A percentile compares a stretch with the other conserved stretches of the same genome.
These are phyloP conservation scores for Eupithecia dodoneata DNA, from an alignment of 2,888 invertebrate genomes.

Conservation along the genomic window DNA sequence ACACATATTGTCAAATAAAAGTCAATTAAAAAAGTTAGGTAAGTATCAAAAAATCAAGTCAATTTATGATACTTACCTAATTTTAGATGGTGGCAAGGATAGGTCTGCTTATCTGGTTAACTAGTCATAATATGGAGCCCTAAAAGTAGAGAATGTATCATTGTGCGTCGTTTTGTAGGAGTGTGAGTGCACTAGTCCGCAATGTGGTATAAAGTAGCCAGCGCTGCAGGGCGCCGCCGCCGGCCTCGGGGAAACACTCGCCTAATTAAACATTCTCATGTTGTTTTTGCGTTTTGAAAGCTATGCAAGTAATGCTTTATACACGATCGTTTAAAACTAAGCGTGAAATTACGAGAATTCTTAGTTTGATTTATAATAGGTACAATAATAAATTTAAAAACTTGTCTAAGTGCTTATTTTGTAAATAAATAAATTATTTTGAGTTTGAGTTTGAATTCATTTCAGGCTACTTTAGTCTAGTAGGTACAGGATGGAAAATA, in stretches of 20 bases:
- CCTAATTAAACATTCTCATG: constrained; percentile 78
- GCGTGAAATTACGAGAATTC: neutral
- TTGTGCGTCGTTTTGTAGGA: constrained; percentile 79
- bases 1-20: no score
- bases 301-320: constrained; percentile 70
- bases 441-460: no score
- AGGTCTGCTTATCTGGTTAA: neutral
- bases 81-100: neutral
- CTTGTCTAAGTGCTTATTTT: no score
- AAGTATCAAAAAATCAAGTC: no score
- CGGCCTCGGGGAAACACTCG: constrained; percentile 65
- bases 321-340: neutral
- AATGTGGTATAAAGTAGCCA: constrained; percentile 75
- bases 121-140: constrained; percentile 42
- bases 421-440: no score
- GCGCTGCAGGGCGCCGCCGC: constrained; percentile 67
- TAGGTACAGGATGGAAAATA: no score
- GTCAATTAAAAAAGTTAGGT: no score
- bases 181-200: constrained; percentile 26
- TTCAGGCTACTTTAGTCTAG: no score
- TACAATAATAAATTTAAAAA: no score
- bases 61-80: neutral
- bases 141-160: constrained; percentile 75
- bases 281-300: constrained; percentile 71
- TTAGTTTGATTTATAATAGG: no score